phyloP scores from a whole-genome alignment of 2,113 vertebrate genomes.

The Pterocles burchelli region DNA sequence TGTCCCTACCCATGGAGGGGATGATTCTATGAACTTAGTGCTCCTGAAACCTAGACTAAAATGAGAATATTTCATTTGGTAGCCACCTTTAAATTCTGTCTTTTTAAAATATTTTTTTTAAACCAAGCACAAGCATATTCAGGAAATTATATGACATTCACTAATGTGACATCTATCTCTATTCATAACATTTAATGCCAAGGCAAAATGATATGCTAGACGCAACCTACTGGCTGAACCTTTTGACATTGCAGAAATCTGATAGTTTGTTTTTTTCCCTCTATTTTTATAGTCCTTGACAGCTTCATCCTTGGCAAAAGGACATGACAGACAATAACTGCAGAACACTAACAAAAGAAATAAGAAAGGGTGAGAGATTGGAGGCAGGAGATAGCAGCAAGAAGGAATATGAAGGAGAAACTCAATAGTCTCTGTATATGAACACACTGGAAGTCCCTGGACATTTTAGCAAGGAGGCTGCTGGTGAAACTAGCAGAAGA shows the following conservation, averaged over 20 bases:
- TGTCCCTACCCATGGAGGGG: too few relatives aligned
- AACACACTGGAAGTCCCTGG: background rate
- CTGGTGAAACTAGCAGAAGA: background rate
- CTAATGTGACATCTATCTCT: background rate
- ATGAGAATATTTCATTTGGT: background rate
- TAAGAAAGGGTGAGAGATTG: background rate
- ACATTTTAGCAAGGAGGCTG: background rate
- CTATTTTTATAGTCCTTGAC: conserved; percentile 65
- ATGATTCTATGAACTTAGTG: too few relatives aligned
- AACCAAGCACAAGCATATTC: background rate
- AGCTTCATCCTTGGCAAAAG: conserved; percentile 47
- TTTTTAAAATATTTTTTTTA: background rate
- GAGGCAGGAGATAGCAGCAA: background rate
- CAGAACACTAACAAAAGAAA: conserved; percentile 36
- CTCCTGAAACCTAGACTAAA: background rate
- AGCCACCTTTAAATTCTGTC: background rate
- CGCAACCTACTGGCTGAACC: conserved; percentile 11
- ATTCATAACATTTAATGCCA: conserved; percentile 1
- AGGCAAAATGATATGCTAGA: background rate
- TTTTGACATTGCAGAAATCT: conserved; percentile 53
- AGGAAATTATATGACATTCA: conserved; percentile 6
- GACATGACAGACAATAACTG: conserved; percentile 19
- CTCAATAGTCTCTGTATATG: background rate
- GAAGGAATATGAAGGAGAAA: background rate
- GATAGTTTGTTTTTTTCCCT: conserved; percentile 49